phyloP scores from a whole-genome alignment of 2,113 vertebrate species.

The Delphinus delphis region DNA sequence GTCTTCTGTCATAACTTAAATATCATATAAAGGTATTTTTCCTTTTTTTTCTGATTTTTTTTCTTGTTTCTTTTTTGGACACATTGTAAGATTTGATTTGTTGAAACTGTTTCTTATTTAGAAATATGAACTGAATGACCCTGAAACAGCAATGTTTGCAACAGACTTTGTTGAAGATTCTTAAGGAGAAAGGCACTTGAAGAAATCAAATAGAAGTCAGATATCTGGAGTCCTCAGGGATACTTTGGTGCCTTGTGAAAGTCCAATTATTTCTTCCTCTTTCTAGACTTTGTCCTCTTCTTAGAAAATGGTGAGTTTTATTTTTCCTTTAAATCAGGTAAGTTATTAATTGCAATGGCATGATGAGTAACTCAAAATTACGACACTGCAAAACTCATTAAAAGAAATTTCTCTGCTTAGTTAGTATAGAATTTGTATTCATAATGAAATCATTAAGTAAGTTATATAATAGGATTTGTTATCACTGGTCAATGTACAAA shows the following conservation, averaged over 20 bases:
- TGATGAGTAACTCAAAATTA: conserved; percentile 18
- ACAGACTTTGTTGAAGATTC: neutral
- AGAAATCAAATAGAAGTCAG: conserved; percentile 45
- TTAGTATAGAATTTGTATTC: neutral
- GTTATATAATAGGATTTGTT: neutral
- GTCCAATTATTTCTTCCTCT: conserved; percentile 65
- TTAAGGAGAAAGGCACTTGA: conserved; percentile 59
- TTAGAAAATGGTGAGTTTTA: conserved; percentile 53
- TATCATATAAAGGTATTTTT: neutral
- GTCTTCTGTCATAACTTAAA: neutral
- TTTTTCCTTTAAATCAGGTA: conserved; percentile 55
- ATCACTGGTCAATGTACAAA: neutral
- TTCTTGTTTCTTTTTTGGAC: neutral
- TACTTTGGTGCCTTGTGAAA: conserved; percentile 19
- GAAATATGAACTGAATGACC: conserved; percentile 40
- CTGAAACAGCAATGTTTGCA: neutral
- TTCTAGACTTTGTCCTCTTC: conserved; percentile 61
- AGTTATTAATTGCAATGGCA: conserved; percentile 67
- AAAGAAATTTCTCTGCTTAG: conserved; percentile 1
- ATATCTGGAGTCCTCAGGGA: conserved; percentile 49
- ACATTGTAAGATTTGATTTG: neutral
- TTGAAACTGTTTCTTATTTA: conserved; percentile 45
- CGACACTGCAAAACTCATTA: conserved; percentile 8
- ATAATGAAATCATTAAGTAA: conserved; percentile 13
- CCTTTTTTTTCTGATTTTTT: neutral